Evolutionary conservation across 2,113 vertebrate genomes (phyloP), one percentile per base, ranked within the genome.

Genomic region (Cairina moschata): DNA sequence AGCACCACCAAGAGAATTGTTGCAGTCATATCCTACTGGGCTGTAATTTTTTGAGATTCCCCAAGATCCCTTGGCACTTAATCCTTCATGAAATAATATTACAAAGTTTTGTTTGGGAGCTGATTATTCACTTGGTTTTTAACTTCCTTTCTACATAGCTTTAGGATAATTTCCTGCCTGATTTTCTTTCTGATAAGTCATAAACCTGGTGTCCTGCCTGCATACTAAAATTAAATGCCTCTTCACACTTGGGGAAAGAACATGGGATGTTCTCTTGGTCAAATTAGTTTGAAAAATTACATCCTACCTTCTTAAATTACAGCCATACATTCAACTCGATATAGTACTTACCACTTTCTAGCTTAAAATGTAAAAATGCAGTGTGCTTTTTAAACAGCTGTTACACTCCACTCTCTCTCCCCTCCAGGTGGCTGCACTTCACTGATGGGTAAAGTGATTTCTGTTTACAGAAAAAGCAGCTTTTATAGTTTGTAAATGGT

Each of bases 401-500:
- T 83, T 91, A 77, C 54, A 60, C 58, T 94, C 74, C 44, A 11
- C 40, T 83, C 54, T 86, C 36, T n/a, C 17, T 91, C 67, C 54
- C 66, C 66, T 93, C 93, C 95, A 96, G 93, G 83, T 96, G 95
- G 81, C 86, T 91, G 74, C 92, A 85, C 81, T 95, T 95, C 4
- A 5, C 77, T 94, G 95, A 91, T 92, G 83, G 86, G 83, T 89
- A 92, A 94, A 96, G 95, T 90, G 93, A 95, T 96, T 97, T 96
- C 87, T 95, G 80, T 96, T 96, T 94, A 95, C 86, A 96, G 88
- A 93, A 96, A 96, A 93, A 92, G 92, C 88, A 95, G 90, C 32
- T 94, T 96, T 96, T 96, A 92, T 88, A 93, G 90, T 95, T 92
- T 93, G 69, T 92, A 96, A 96, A 96, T 95, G 93, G 92, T 86